Evolutionary conservation across 2,888 invertebrate genomes (phyloP).

Genomic region (Polyploca ridens): DNA sequence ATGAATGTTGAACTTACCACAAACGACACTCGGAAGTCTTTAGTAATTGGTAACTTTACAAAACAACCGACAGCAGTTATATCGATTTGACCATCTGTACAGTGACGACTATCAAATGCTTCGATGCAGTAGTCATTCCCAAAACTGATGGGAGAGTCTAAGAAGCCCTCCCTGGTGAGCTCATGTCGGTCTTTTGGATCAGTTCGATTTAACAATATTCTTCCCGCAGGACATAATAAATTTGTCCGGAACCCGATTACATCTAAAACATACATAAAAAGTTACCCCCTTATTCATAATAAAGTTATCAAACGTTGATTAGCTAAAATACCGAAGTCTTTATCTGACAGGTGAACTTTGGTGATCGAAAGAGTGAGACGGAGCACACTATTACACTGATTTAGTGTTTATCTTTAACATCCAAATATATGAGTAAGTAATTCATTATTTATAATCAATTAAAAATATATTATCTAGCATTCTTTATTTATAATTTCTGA

Average conservation of each 20-base stretch:
- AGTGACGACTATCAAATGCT: conserved; percentile 63
- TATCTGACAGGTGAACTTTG: no score
- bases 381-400: no score
- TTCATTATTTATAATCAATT: no score
- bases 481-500: no score
- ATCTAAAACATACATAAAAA: conserved; percentile 48
- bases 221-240: conserved; percentile 55
- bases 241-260: conserved; percentile 59
- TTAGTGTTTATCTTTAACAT: no score
- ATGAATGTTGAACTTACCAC: conserved; percentile 57
- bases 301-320: no score
- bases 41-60: conserved; percentile 41
- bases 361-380: no score
- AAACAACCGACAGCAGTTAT: conserved; percentile 69
- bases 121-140: conserved; percentile 74
- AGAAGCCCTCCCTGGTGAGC: conserved; percentile 50
- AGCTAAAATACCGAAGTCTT: no score
- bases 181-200: conserved; percentile 50
- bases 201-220: conserved; percentile 58
- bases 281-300: no score
- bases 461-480: no score
- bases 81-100: conserved; percentile 48
- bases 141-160: conserved; percentile 44
- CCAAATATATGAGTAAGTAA: no score
- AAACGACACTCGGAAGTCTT: conserved; percentile 67